These are phyloP conservation scores for Spodoptera litura DNA, from an alignment of 1,140 invertebrate genomes.

Conservation along the genomic window DNA sequence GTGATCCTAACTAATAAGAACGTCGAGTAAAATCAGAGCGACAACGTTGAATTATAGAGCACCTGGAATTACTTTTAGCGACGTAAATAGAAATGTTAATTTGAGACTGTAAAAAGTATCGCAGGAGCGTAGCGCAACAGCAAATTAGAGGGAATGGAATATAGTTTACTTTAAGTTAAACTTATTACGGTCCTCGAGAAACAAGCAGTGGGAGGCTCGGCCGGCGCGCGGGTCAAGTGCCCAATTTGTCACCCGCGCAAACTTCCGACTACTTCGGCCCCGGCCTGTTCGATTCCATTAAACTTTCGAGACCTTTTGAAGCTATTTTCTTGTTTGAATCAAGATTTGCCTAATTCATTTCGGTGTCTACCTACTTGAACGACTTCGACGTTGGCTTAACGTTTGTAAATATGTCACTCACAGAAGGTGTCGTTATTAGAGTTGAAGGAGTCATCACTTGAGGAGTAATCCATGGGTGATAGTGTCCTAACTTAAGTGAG, in stretches of 20 bases:
- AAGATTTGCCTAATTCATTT: conserved; percentile 83
- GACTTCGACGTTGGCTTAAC: conserved; percentile 32
- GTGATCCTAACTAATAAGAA: conserved; percentile 26
- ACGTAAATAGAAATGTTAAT: conserved; percentile 67
- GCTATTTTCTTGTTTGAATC: conserved; percentile 84
- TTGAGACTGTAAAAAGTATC: conserved; percentile 76
- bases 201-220: conserved; percentile 80
- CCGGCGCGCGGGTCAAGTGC: conserved; percentile 83
- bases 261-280: conserved; percentile 79
- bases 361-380: conserved; percentile 59
- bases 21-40: conserved; percentile 15
- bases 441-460: conserved; percentile 11
- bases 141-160: conserved; percentile 85
- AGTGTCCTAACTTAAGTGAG: conserved; percentile 57
- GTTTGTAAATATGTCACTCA: conserved; percentile 33
- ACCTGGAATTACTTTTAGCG: conserved; percentile 40
- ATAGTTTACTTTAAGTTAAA: conserved; percentile 86
- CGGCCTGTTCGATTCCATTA: conserved; percentile 85
- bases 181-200: conserved; percentile 84
- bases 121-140: conserved; percentile 66
- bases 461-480: conserved; percentile 35
- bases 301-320: conserved; percentile 85
- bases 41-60: conserved; percentile 32
- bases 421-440: conserved; percentile 15
- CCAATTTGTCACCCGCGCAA: conserved; percentile 85